A percentile compares a stretch with the other conserved stretches of the same genome.
phyloP scores from a whole-genome alignment of 2,888 invertebrate species.

The Ophraella communa region DNA sequence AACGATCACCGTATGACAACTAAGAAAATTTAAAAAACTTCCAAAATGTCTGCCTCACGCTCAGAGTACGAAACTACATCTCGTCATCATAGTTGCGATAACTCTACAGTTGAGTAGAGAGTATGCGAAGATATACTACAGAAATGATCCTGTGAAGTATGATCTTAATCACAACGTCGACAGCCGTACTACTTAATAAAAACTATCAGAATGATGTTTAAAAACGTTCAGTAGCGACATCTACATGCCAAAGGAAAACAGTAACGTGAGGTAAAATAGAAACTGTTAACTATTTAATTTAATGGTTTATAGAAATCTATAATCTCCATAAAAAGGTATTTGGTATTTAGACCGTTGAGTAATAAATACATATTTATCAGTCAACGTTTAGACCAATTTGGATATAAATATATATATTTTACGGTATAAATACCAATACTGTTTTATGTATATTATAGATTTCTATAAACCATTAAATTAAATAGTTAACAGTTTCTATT shows the following conservation, averaged over 20 bases:
- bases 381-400: no score
- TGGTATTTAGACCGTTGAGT: no score
- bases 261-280: no score
- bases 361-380: no score
- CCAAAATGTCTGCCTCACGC: slow-evolving; percentile 60
- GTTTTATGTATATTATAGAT: no score
- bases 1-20: slow-evolving; percentile 55
- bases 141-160: slow-evolving; percentile 51
- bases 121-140: slow-evolving; percentile 46
- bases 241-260: not conserved
- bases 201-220: not conserved
- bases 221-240: not conserved
- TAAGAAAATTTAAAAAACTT: slow-evolving; percentile 26
- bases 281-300: no score
- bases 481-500: no score
- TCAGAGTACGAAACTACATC: slow-evolving; percentile 62
- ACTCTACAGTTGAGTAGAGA: slow-evolving; percentile 63
- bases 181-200: not conserved
- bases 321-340: no score
- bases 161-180: slow-evolving; percentile 47
- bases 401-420: no score
- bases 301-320: no score
- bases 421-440: no score
- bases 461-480: no score
- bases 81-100: slow-evolving; percentile 67